Base-by-base conservation (phyloP, 2,113 vertebrate species). In the Labeo rohita region DNA sequence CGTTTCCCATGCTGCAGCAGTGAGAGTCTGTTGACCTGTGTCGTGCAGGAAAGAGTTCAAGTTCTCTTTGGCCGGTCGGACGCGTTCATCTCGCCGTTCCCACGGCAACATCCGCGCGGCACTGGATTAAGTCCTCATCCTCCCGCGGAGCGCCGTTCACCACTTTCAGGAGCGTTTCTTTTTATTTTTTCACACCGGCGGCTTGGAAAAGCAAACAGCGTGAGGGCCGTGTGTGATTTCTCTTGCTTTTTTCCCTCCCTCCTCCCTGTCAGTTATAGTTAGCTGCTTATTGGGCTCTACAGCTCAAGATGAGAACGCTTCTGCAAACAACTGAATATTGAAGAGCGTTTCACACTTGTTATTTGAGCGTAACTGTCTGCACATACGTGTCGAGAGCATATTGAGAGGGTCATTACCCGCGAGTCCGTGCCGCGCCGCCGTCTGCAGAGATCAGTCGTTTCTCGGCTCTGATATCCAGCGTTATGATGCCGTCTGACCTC, bases 241-340 rank as follows among this genome's bases (percentile, higher is more conserved):
- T 43, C 66, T 9, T 3, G 7, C 56, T 59, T 39, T 70, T 15
- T 70, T 70, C 66, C 15, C 36, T 45, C 68, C 36, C 39, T 72
- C 68, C 39, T 45, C 68, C 9, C 70, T 21, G 39, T 45, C 70
- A 45, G 70, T n/a, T 73, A 45, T 5, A 45, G 18, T 73, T 6
- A 73, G 56, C 56, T 61, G 56, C 16, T 59, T 8, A 59, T 59
- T 59, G 68, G 36, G 39, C 66, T 77, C 59, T 43, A 43, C 15
- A 47, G 59, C 47, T 83, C 47, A 65, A 82, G 66, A 85, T 56
- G 59, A 72, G 83, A 59, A 49, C 9, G 63, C 84, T 86, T 90
- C 50, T 23, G 84, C 87, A 91, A 92, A 92, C 73, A 87, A 8
- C n/a, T 45, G 56, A 61, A 87, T 88, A 89, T 91, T 68, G 80